Conservation (phyloP, 2,113 vertebrate species). For the Nothobranchius furzeri region DNA sequence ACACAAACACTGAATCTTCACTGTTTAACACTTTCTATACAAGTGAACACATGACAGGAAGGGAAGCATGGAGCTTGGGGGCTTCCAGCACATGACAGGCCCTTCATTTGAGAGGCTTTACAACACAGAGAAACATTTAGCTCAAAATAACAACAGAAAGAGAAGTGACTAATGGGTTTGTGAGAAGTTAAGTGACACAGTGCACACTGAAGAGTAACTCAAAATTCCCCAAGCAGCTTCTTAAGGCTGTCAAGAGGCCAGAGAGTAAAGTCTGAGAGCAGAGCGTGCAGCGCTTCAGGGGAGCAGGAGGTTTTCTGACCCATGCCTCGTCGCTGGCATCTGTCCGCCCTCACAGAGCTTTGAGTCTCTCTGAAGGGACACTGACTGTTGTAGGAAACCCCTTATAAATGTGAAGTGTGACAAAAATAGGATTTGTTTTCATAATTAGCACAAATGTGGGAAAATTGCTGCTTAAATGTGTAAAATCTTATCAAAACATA, state of each 20-base stretch:
- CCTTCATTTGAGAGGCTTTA: background rate
- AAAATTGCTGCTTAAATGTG: background rate
- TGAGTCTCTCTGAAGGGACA: conserved; percentile 40
- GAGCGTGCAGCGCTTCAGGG: conserved; percentile 29
- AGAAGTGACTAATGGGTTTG: background rate
- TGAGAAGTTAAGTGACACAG: background rate
- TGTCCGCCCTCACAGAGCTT: conserved; percentile 11
- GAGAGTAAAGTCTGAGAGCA: conserved; percentile 27
- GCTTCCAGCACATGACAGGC: conserved; percentile 40
- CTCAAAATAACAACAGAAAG: background rate
- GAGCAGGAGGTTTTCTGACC: conserved; percentile 18
- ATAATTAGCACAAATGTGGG: background rate
- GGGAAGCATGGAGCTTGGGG: conserved; percentile 13
- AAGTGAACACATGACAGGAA: conserved; percentile 40
- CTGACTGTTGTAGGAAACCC: conserved; percentile 29
- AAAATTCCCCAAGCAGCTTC: conserved; percentile 24
- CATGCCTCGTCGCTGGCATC: conserved; percentile 15
- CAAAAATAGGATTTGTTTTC: background rate
- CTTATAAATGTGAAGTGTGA: background rate
- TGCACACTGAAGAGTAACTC: conserved; percentile 28
- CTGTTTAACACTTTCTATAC: conserved; percentile 14
- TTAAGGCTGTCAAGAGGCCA: conserved; percentile 8
- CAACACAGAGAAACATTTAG: conserved; percentile 24
- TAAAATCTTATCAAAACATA: background rate
- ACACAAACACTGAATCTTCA: background rate